phyloP scores from a whole-genome alignment of 2,113 vertebrate species.

The Caranx ignobilis region DNA sequence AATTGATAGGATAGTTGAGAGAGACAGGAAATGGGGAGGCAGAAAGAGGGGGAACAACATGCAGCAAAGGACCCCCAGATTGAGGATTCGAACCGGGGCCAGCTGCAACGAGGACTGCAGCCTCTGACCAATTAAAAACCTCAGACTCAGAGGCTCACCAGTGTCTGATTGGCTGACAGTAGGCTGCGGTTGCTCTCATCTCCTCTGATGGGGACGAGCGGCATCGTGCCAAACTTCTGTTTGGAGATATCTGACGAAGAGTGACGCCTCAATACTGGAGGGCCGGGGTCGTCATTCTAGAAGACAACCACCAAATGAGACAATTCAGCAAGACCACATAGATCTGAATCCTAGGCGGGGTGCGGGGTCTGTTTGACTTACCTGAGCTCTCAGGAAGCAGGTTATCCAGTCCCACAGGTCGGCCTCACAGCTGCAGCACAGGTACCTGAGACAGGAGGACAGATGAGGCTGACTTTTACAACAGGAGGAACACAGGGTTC shows the following conservation, averaged over 20 bases:
- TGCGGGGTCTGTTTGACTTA: conserved; percentile 47
- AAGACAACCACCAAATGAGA: neutral
- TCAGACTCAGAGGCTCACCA: conserved; percentile 78
- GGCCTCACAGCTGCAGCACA: conserved; percentile 88
- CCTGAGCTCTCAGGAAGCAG: conserved; percentile 95
- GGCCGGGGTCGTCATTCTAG: conserved; percentile 88
- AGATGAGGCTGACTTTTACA: neutral
- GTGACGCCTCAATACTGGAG: conserved; percentile 88
- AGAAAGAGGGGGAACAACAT: too few species aligned
- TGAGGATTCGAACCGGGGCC: too few species aligned
- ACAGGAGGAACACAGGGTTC: too few species aligned
- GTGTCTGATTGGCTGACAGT: conserved; percentile 95
- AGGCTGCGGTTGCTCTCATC: conserved; percentile 91
- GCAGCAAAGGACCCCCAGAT: too few species aligned
- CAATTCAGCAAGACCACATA: neutral
- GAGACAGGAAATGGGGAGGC: too few species aligned
- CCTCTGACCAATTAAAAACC: too few species aligned
- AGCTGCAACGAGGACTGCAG: too few species aligned
- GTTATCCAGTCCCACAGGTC: conserved; percentile 98
- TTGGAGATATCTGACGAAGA: conserved; percentile 93
- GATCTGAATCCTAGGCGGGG: neutral
- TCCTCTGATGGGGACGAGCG: conserved; percentile 92
- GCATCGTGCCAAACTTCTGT: conserved; percentile 98
- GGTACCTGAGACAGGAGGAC: conserved; percentile 81
- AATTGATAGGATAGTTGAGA: too few species aligned